Base-by-base conservation (phyloP, 2,113 vertebrate species). In the Ctenodactylus gundi region DNA sequence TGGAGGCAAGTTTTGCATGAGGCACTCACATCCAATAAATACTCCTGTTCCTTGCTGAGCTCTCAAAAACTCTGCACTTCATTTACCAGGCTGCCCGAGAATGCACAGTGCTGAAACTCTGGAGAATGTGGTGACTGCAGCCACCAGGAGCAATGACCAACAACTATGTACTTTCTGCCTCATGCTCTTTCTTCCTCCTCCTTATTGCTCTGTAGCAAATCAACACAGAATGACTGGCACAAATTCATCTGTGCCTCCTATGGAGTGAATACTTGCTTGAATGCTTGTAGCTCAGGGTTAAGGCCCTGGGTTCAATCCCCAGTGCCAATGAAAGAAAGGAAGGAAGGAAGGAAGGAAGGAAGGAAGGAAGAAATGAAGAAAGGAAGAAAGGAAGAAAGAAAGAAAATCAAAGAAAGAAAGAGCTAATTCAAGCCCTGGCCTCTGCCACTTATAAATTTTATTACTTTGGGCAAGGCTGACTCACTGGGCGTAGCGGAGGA, bases 21-120 rank as follows among this genome's bases (percentile, higher is more conserved):
- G 64, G 80, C 49, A 7, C 57, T 44, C 51, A 44, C 83, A 58
- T 31, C 60, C 80, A 58, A 84, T 95, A 95, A 92, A 91, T 36
- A 21, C 58, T 78, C 64, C 7, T 1, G 1, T 27, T 84, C 36
- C 14, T 83, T 46, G 46, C 23, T 11, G 77, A 81, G 76, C 12
- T 76, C 51, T 58, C 11, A 0, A 4, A 49, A 1, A 17, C 11
- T 51, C n/a, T 7, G n/a, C 20, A 6, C n/a, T 87, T 25, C 0
- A 0, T 34, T 49, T 49, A 86, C 65, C 31, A 36, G 78, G 57
- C 51, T 57, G 41, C 55, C 46, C 14, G 41, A 49, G 60, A 36
- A 17, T 39, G 53, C 64, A 81, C 12, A 5, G 65, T 4, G 0
- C 67, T 3, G n/a, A n/a, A 20, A 36, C 49, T 58, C 60, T 0